Percentiles rank a stretch among this genome's conserved stretches.
These are phyloP conservation scores for Helicoverpa armigera DNA, from an alignment of 1,140 invertebrate species.

Conservation along the genomic window DNA sequence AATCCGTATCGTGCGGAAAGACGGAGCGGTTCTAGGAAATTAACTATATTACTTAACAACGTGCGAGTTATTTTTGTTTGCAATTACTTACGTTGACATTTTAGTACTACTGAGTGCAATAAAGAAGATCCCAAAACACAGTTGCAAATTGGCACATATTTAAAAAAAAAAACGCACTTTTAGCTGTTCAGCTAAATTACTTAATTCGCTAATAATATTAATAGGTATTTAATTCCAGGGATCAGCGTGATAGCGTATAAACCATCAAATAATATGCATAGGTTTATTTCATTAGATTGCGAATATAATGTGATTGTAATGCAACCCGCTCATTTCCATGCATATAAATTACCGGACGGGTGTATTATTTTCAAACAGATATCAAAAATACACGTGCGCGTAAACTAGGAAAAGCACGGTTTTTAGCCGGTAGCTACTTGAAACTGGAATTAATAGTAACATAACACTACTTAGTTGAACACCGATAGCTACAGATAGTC, in stretches of 20 bases:
- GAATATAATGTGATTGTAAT: no score
- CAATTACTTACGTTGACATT: neutral
- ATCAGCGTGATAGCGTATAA: no score
- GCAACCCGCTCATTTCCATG: no score
- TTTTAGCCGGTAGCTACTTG: constrained; percentile 3
- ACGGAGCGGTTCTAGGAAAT: neutral
- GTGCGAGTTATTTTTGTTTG: neutral
- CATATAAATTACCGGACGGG: neutral
- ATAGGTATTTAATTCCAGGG: no score
- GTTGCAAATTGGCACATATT: no score
- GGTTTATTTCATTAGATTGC: no score
- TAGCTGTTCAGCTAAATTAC: no score
- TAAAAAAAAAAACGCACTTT: no score
- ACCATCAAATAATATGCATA: no score
- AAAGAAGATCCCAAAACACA: no score
- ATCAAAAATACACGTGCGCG: neutral
- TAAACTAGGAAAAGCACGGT: neutral
- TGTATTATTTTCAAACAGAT: neutral
- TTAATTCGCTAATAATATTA: no score
- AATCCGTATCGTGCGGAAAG: neutral
- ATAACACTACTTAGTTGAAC: neutral
- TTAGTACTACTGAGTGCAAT: no score
- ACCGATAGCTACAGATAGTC: constrained; percentile 8
- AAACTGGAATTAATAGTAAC: neutral
- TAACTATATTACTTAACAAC: neutral